Conservation (phyloP, 2,113 vertebrate genomes). For the mouse (Mus musculus) region DNA sequence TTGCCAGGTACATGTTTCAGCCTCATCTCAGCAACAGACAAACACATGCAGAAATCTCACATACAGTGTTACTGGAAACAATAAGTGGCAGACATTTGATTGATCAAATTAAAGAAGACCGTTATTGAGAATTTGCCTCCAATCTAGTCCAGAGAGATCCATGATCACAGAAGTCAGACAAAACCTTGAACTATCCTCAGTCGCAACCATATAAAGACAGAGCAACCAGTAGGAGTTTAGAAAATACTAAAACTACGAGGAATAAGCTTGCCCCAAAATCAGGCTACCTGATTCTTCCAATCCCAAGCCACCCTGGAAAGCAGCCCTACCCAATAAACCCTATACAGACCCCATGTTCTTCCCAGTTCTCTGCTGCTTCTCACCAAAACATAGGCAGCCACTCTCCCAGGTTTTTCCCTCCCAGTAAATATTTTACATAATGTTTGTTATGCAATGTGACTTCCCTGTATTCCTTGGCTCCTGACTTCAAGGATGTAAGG, state of each 20-base stretch:
- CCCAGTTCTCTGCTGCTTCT: not conserved
- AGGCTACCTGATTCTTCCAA: not conserved
- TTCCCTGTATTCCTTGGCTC: not conserved
- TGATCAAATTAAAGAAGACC: conserved; percentile 29
- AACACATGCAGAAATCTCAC: conserved; percentile 32
- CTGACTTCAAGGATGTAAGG: not conserved
- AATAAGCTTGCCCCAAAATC: not conserved
- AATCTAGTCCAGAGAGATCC: not conserved
- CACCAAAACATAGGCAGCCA: not conserved
- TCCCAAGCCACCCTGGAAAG: not conserved
- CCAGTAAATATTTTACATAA: not conserved
- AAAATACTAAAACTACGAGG: not conserved
- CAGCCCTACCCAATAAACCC: not conserved
- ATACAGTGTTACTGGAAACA: not conserved
- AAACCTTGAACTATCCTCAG: not conserved
- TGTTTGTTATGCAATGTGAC: not conserved
- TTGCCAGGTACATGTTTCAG: not conserved
- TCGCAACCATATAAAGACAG: not conserved
- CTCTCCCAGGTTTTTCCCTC: not conserved
- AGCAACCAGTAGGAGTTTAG: not conserved
- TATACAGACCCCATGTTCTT: not conserved
- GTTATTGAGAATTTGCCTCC: not conserved
- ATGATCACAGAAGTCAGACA: conserved; percentile 1
- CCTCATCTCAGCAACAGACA: not conserved
- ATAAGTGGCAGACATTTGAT: not conserved